Evolutionary conservation across 2,888 invertebrate genomes (phyloP), one percentile per base, ranked within the genome.

Genomic region (Aplocera efformata): DNA sequence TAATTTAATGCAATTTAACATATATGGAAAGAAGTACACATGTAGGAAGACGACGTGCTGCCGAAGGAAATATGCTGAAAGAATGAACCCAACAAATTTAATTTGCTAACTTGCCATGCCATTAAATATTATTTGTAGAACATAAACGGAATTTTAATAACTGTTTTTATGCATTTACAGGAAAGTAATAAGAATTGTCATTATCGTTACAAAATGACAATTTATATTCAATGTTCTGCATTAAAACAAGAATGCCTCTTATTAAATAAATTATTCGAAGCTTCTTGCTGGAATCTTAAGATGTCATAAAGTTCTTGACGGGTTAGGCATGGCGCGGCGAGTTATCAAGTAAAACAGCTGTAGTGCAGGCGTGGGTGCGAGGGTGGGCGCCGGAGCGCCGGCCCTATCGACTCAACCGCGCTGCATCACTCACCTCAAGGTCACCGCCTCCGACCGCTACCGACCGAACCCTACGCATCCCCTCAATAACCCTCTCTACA

Each of bases 401-500:
- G 60, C 69, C 72, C 74, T 77, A 82, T 78, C 79, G 81, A 79
- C 73, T 72, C 58, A 67, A 62, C 51, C 65, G 63, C 70, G 62
- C 45, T 71, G 71, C 77, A 72, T 64, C 60, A 85, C 85, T 84
- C 73, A 85, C 85, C 85, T 85, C 79, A 78, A 81, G 82, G 81
- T 80, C 80, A 67, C 69, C 58, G 58, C 59, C 50, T 67, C 50
- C 53, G 58, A 52, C 62, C 56, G 53, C 57, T 49, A 58, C 55
- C 60, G 58, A 53, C 59, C 67, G 70, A 68, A 61, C 75, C 77
- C 77, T 75, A 74, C 60, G 63, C 74, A 56, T 67, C 68, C 72
- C 70, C 61, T 54, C 53, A 57, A 53, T 51, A 55, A 60, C 68
- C 71, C 71, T 60, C 64, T 53, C 66, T 76, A 72, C 68, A 73